Conservation (phyloP, 2,888 invertebrate genomes). For the Digitonthophagus gazella region DNA sequence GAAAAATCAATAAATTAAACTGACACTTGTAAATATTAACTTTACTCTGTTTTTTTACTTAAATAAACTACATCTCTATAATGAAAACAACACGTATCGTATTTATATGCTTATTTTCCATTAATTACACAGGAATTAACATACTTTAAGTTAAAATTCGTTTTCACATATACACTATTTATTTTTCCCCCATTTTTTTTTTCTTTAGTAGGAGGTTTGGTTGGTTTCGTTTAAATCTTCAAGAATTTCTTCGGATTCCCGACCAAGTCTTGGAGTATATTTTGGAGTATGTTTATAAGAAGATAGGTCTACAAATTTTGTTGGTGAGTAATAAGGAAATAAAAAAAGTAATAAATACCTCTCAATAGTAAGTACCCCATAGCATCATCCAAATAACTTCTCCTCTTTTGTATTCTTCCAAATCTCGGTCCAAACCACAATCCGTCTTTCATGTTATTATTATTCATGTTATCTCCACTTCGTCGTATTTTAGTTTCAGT, state of each 20-base stretch:
- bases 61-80: too few species aligned
- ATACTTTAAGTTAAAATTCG: too few species aligned
- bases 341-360: constrained; percentile 33
- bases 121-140: too few species aligned
- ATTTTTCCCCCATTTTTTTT: too few species aligned
- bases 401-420: constrained; percentile 45
- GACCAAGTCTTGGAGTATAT: constrained; percentile 45
- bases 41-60: too few species aligned
- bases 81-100: too few species aligned
- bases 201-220: constrained; percentile 9
- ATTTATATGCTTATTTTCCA: too few species aligned
- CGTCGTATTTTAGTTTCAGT: not conserved
- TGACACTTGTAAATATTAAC: too few species aligned
- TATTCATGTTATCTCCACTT: constrained; percentile 36
- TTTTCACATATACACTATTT: too few species aligned
- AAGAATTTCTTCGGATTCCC: constrained; percentile 42
- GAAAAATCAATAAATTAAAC: too few species aligned
- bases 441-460: constrained; percentile 50
- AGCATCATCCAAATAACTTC: constrained; percentile 29
- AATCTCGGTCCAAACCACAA: constrained; percentile 71
- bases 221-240: constrained; percentile 29
- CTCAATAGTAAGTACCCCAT: constrained; percentile 39
- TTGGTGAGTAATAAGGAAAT: constrained; percentile 6
- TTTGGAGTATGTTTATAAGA: constrained; percentile 37
- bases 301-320: constrained; percentile 21